Percentiles rank a stretch among this genome's conserved stretches.
Conservation (phyloP, 2,113 vertebrate species). For the Scartelaos histophorus region DNA sequence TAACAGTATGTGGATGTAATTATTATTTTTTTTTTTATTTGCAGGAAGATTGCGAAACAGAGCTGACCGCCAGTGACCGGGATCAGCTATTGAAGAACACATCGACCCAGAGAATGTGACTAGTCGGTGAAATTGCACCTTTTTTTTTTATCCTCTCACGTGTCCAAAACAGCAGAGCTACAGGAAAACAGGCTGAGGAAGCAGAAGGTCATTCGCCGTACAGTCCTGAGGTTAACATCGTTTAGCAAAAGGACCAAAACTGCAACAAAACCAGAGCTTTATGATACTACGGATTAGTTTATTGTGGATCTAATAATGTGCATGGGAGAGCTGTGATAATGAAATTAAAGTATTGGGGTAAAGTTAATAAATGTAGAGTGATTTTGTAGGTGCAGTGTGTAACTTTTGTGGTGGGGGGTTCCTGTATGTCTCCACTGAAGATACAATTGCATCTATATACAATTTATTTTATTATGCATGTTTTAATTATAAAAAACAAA, state of each 20-base stretch:
- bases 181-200: constrained; percentile 17
- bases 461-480: no score
- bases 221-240: not conserved
- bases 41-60: not conserved
- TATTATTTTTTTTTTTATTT: not conserved
- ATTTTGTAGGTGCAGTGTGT: no score
- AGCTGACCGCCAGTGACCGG: not conserved
- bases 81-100: not conserved
- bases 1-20: no score
- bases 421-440: no score
- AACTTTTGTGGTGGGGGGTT: no score
- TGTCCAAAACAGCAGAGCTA: constrained; percentile 17
- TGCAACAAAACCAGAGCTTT: constrained; percentile 4
- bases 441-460: no score
- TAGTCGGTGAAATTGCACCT: not conserved
- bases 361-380: constrained; percentile 2
- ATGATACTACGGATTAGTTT: not conserved
- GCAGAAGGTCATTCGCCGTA: not conserved
- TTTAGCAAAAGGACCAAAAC: constrained; percentile 4
- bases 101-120: constrained; percentile 23
- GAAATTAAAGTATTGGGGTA: constrained; percentile 46
- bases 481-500: no score
- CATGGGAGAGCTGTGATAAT: constrained; percentile 38
- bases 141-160: not conserved
- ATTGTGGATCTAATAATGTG: constrained; percentile 39